phyloP scores from a whole-genome alignment of 2,888 invertebrate species.

The Lepidocyrtinus sp. region DNA sequence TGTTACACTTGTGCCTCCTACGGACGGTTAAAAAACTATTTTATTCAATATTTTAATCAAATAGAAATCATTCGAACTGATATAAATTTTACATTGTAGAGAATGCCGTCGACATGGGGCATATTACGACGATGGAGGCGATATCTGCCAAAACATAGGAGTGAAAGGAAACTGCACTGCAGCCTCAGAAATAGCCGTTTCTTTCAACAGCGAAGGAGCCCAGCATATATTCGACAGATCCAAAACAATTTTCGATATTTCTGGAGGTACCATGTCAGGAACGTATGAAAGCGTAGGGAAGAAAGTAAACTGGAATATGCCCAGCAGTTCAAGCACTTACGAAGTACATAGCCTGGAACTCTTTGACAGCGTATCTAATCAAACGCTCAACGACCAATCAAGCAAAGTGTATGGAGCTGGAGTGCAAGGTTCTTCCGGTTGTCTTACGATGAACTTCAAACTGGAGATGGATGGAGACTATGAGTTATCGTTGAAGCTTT shows the following conservation, averaged over 20 bases:
- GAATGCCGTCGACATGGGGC: background rate
- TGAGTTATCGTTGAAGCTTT: slow-evolving; percentile 2
- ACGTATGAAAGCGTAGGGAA: background rate
- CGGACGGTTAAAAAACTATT: too few species aligned
- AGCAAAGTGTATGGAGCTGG: background rate
- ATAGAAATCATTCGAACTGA: too few species aligned
- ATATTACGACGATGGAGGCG: background rate
- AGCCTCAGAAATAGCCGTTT: background rate
- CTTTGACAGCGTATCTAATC: too few species aligned
- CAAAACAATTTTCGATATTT: background rate
- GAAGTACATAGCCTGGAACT: too few species aligned
- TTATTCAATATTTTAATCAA: too few species aligned
- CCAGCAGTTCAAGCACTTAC: too few species aligned
- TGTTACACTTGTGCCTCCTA: too few species aligned
- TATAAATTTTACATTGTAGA: background rate
- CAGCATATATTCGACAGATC: background rate
- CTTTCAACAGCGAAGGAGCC: background rate
- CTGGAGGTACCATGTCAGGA: background rate
- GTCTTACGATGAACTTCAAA: background rate
- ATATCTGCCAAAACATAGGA: background rate
- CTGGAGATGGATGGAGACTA: background rate
- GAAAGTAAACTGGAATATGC: background rate
- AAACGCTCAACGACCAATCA: too few species aligned
- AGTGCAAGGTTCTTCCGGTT: background rate
- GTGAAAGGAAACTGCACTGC: background rate